Evolutionary conservation across 2,113 vertebrate genomes (phyloP).

Genomic region (Pomatostomus ruficeps): DNA sequence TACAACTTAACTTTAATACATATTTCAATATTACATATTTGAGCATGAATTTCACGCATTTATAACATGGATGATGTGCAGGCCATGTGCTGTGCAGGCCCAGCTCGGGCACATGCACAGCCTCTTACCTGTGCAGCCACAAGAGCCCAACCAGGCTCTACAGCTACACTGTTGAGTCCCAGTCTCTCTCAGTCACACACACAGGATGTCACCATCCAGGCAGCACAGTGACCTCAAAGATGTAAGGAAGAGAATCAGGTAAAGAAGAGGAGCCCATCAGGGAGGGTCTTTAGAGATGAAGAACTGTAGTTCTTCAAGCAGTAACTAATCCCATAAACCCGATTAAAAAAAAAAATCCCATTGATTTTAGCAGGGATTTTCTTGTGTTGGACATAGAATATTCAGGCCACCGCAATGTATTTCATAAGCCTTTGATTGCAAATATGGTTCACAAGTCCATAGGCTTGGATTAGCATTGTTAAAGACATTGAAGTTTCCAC

Average conservation of each 20-base stretch:
- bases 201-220: not conserved
- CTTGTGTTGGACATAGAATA: not conserved
- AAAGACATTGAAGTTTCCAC: not conserved
- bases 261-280: not conserved
- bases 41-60: no score
- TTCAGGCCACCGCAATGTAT: not conserved
- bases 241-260: not conserved
- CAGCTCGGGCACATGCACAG: not conserved
- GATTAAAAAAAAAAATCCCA: not conserved
- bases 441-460: not conserved
- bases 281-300: not conserved
- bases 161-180: not conserved
- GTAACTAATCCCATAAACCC: not conserved
- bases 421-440: not conserved
- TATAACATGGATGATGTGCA: not conserved
- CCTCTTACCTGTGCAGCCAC: not conserved
- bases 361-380: not conserved
- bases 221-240: not conserved
- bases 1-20: no score
- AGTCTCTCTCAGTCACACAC: not conserved
- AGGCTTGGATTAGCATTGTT: not conserved
- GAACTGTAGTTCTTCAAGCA: not conserved
- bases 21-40: no score
- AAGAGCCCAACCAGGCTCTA: not conserved
- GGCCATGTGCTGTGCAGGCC: not conserved